Base-by-base conservation (phyloP, 2,888 invertebrate species). In the Thelaira solivaga region DNA sequence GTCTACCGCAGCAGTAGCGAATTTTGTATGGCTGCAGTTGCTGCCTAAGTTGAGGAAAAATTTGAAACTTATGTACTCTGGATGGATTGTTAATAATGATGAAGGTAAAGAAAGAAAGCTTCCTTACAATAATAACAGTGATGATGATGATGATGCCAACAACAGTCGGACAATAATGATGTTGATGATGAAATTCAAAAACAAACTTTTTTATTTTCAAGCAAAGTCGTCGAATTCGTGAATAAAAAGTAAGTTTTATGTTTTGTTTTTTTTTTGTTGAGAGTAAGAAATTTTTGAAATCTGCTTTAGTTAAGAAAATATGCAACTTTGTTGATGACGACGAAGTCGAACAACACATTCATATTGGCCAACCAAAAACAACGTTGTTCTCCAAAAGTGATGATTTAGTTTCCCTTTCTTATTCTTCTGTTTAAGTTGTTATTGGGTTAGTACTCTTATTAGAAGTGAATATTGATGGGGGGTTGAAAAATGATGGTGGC, bases 311-410 rank as follows among this genome's bases (percentile, higher is more conserved):
- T 71, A 41, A 45, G 53, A 62, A 64, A 47, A 7, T 39, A 16
- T 16, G 10, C 31, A 34, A 31, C 24, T 22, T 16, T 18, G 45
- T 20, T 36, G 47, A 51, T 51, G 51, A 41, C 64, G 53, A 47
- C 43, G 49, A 34, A 53, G 22, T 24, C 11, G 31, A 68, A 16
- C 16, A 49, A 59, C 24, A 31, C 59, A 36, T 22, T 34, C 47
- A 64, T 64, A 22, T 47, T 72, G 72, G 72, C 72, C 72, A 72
- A 64, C 72, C 64, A 55, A 64, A 36, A 64, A 47, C 72, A 72
- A 45, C 45, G 45, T 51, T 39, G 41, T 49, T 57, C n/a, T 57
- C n/a, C n/a, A 41, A 45, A 59, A 29, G 39, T 2, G n/a, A n/a
- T n/a, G n/a, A 57, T 29, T 36, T 55, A 18, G 20, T 31, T 61